phyloP scores from a whole-genome alignment of 2,113 vertebrate genomes.

The Melanocharis versteri region DNA sequence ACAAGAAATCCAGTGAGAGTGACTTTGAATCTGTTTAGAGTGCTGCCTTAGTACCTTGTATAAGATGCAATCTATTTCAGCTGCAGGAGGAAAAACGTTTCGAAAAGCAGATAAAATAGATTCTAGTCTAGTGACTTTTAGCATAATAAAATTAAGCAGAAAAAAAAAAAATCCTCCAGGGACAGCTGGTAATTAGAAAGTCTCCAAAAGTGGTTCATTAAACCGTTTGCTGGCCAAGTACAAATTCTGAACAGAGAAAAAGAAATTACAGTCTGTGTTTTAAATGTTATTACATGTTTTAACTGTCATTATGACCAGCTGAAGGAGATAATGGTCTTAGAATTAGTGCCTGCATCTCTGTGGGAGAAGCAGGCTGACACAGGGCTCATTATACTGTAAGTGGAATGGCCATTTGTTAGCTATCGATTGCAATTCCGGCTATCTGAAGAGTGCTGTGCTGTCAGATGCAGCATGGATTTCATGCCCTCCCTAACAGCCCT shows the following conservation, averaged over 20 bases:
- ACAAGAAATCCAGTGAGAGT: not conserved
- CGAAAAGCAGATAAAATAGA: not conserved
- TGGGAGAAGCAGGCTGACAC: not conserved
- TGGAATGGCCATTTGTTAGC: conserved; percentile 48
- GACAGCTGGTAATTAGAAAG: conserved; percentile 22
- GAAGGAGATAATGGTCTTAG: not conserved
- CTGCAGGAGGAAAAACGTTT: not conserved
- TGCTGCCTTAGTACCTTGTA: not conserved
- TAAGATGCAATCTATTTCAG: not conserved
- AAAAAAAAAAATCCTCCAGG: not conserved
- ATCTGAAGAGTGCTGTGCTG: conserved; percentile 2
- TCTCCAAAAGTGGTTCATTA: not conserved
- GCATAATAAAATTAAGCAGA: not conserved
- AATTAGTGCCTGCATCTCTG: conserved; percentile 26
- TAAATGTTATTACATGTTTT: conserved; percentile 43
- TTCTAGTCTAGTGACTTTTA: not conserved
- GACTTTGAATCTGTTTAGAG: not conserved
- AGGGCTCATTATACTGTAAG: not conserved
- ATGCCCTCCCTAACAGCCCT: not conserved
- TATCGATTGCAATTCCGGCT: not conserved
- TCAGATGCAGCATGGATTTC: not conserved
- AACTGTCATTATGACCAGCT: conserved; percentile 17
- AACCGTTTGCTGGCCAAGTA: not conserved
- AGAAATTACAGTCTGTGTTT: conserved; percentile 33
- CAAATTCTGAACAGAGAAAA: conserved; percentile 31